These are phyloP conservation scores for Leptodactylus fallax DNA, from an alignment of 2,797 vertebrate genomes.

Conservation along the genomic window DNA sequence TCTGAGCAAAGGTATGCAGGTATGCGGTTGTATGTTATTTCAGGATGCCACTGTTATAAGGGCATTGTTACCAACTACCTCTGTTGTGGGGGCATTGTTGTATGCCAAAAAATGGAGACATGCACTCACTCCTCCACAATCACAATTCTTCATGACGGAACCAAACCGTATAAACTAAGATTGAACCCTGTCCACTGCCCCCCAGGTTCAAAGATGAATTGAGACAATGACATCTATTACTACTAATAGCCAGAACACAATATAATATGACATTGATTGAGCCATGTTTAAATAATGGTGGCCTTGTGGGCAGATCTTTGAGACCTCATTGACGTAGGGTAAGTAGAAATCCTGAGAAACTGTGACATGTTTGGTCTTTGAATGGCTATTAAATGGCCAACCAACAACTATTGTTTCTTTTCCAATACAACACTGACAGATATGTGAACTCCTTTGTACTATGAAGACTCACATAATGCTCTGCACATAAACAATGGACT, in stretches of 20 bases:
- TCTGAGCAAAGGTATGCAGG: too few relatives aligned
- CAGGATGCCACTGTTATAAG: background rate
- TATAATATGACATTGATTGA: background rate
- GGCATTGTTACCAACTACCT: background rate
- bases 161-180: background rate
- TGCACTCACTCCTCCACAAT: background rate
- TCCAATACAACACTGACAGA: background rate
- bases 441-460: background rate
- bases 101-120: background rate
- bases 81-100: background rate
- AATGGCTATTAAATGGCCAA: background rate
- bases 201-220: background rate
- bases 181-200: background rate
- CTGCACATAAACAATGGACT: background rate
- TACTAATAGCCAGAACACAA: background rate
- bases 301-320: background rate
- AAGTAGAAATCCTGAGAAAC: too few relatives aligned
- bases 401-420: background rate
- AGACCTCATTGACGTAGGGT: background rate
- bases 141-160: background rate
- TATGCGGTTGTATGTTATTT: too few relatives aligned
- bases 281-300: background rate
- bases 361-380: background rate
- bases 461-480: background rate
- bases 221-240: background rate